Base-by-base conservation (phyloP, 2,888 invertebrate genomes). In the Operophtera brumata region DNA sequence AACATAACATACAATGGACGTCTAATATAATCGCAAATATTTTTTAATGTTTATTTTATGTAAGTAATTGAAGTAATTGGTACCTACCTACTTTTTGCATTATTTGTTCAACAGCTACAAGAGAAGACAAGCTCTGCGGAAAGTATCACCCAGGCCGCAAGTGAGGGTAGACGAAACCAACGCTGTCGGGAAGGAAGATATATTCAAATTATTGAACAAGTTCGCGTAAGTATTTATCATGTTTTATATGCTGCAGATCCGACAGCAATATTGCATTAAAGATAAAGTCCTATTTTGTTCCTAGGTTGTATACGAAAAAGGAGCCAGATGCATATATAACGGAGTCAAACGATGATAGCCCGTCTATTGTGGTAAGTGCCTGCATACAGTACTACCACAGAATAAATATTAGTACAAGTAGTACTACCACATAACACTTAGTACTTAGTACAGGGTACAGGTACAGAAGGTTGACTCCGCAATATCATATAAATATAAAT, bases 191-290 rank as follows among this genome's bases (percentile, higher is more conserved):
- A 49, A 47, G 3, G 46, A 67, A 59, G 49, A 61, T 65, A n/a
- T 67, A 71, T 10, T 51, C 39, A 52, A 44, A 46, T 46, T 48
- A 26, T 20, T 57, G 13, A 78, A 78, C 50, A 77, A 77, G 47
- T 76, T 77, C 47, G 57, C 66, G 78, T 79, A 66, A 75, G 75
- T 70, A n/a, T 20, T 20, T 20, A n/a, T n/a, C n/a, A n/a, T n/a
- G n/a, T n/a, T n/a, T n/a, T n/a, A n/a, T n/a, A n/a, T n/a, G n/a
- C n/a, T n/a, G n/a, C n/a, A n/a, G n/a, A n/a, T n/a, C n/a, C n/a
- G n/a, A n/a, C n/a, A n/a, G n/a, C n/a, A n/a, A n/a, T n/a, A n/a
- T n/a, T n/a, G n/a, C n/a, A 2, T 20, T 20, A 20, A 20, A 20
- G 4, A 20, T 20, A 4, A 20, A 20, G 4, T 4, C 12, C 12